phyloP scores from a whole-genome alignment of 92 coral and sea anemone genomes.

The Palythoa heliodiscus region DNA sequence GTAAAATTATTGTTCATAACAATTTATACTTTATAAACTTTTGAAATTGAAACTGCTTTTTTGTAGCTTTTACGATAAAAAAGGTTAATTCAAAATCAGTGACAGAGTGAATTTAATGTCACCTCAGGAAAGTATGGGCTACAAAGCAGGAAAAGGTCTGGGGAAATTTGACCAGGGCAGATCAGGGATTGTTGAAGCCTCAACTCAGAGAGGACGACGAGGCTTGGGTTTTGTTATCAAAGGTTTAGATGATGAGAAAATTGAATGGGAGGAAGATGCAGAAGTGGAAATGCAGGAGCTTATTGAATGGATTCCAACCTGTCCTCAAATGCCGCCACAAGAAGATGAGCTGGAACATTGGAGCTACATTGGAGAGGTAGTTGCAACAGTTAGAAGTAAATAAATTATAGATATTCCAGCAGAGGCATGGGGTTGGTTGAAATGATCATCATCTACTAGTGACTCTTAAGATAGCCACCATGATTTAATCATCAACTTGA shows the following conservation, averaged over 20 bases:
- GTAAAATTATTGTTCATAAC: too few relatives aligned
- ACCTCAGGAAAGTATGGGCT: conserved; percentile 90
- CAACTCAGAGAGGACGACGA: conserved; percentile 87
- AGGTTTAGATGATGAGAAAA: conserved; percentile 87
- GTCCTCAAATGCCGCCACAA: conserved; percentile 68
- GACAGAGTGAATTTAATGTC: not conserved
- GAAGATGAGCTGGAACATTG: conserved; percentile 84
- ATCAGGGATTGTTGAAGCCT: conserved; percentile 83
- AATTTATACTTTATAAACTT: too few relatives aligned
- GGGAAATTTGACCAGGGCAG: conserved; percentile 94
- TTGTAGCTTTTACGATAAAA: too few relatives aligned
- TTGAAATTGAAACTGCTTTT: too few relatives aligned
- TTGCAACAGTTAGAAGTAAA: not conserved
- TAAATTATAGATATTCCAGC: too few relatives aligned
- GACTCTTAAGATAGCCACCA: too few relatives aligned
- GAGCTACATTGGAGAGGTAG: conserved; percentile 78
- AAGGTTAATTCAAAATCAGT: not conserved
- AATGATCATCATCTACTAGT: too few relatives aligned
- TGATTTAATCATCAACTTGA: too few relatives aligned
- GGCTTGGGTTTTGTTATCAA: conserved; percentile 93
- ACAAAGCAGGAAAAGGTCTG: conserved; percentile 82
- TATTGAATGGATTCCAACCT: conserved; percentile 76
- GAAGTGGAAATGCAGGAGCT: conserved; percentile 72
- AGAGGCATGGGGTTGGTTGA: too few relatives aligned
- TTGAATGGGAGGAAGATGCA: conserved; percentile 73